Evolutionary conservation across 2,888 invertebrate genomes (phyloP).

Genomic region (Sphaerophoria rueppellii): DNA sequence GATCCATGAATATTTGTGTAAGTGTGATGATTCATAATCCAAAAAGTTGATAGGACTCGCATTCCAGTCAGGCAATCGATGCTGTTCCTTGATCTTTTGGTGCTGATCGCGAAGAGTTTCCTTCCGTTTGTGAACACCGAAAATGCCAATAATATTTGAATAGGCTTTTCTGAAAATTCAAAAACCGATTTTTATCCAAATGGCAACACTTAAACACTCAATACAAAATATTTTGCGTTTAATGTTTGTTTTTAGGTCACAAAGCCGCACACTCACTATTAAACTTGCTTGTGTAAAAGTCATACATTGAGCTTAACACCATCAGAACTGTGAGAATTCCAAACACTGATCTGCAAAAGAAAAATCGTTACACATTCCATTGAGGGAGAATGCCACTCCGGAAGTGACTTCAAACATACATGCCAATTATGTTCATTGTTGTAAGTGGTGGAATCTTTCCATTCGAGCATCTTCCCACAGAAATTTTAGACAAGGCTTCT

Average conservation of each 20-base stretch:
- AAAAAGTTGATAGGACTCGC: constrained; percentile 46
- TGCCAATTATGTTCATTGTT: constrained; percentile 6
- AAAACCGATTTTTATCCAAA: too few species aligned
- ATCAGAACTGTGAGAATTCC: constrained; percentile 1
- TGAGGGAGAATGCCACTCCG: not conserved
- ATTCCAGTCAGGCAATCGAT: constrained; percentile 7
- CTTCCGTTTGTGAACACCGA: too few species aligned
- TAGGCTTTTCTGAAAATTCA: constrained; percentile 18
- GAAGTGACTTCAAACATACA: constrained; percentile 5
- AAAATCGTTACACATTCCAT: not conserved
- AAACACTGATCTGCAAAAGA: not conserved
- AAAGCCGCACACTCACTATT: constrained; percentile 10
- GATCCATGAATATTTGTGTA: not conserved
- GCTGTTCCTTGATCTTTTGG: too few species aligned
- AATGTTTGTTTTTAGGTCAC: too few species aligned
- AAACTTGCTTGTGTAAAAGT: not conserved
- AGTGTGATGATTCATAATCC: constrained; percentile 34
- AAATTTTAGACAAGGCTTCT: constrained; percentile 23
- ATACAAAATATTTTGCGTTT: not conserved
- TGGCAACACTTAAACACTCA: not conserved
- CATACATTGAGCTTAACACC: constrained; percentile 9
- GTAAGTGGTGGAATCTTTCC: constrained; percentile 4
- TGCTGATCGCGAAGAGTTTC: too few species aligned
- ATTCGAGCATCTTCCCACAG: constrained; percentile 12
- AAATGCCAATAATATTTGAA: constrained; percentile 33